These are phyloP conservation scores for Zophobas atratus DNA, from an alignment of 1,140 invertebrate genomes.

Conservation along the genomic window DNA sequence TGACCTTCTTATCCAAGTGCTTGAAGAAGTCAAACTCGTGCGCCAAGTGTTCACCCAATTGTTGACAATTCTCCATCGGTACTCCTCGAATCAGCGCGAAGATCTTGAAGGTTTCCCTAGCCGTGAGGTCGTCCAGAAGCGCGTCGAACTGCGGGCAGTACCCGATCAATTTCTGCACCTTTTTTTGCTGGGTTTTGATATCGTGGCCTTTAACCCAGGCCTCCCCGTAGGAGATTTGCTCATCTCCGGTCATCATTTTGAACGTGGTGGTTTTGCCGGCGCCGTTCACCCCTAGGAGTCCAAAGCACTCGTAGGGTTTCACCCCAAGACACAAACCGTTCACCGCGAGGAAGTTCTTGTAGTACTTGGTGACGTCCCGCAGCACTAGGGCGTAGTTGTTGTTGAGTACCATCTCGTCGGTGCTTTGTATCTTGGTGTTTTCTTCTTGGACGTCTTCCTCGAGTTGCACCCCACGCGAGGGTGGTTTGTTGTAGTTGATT, in stretches of 20 bases:
- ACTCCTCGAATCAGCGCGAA: conserved; percentile 84
- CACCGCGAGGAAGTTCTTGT: conserved; percentile 79
- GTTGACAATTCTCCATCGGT: conserved; percentile 66
- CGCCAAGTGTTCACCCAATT: conserved; percentile 64
- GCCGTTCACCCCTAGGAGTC: conserved; percentile 89
- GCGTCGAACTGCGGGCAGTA: conserved; percentile 91
- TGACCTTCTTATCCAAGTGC: conserved; percentile 72
- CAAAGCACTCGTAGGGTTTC: conserved; percentile 84
- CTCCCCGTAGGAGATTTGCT: conserved; percentile 67
- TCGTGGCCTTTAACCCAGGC: conserved; percentile 67
- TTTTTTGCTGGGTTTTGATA: conserved; percentile 69
- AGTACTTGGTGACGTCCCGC: conserved; percentile 78
- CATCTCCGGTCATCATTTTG: conserved; percentile 90
- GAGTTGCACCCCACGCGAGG: background rate
- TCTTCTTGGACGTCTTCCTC: conserved; percentile 53
- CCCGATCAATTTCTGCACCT: conserved; percentile 72
- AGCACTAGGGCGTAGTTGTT: conserved; percentile 66
- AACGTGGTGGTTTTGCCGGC: conserved; percentile 86
- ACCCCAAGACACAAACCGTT: conserved; percentile 78
- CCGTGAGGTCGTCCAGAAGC: conserved; percentile 84
- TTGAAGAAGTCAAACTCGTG: conserved; percentile 69
- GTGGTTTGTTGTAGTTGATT: conserved; percentile 13
- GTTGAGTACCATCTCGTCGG: conserved; percentile 11
- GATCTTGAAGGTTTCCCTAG: conserved; percentile 81
- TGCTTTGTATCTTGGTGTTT: conserved; percentile 41